Conservation (phyloP, 2,888 invertebrate genomes). For the Cataglyphis altisquamis region DNA sequence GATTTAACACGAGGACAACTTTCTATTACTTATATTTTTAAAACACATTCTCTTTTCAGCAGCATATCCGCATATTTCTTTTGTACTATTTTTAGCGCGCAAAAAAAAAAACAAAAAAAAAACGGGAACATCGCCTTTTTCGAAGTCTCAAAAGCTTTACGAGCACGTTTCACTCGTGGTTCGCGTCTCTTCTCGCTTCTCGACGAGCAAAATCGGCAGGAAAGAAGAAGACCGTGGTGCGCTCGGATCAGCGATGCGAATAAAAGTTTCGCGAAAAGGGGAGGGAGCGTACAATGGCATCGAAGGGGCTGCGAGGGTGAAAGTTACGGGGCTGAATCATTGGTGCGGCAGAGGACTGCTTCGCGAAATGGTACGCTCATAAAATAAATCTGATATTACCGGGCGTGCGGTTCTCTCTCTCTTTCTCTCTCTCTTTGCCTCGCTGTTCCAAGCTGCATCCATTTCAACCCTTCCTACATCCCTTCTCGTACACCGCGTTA, state of each 20-base stretch:
- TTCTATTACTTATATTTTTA: not conserved
- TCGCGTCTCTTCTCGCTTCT: slow-evolving; percentile 20
- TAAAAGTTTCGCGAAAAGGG: slow-evolving; percentile 65
- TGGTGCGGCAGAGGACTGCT: slow-evolving; percentile 41
- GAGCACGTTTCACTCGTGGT: slow-evolving; percentile 40
- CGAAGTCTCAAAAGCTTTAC: slow-evolving; percentile 39
- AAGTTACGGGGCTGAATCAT: slow-evolving; percentile 68
- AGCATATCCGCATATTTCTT: not conserved
- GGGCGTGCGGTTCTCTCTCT: slow-evolving; percentile 2
- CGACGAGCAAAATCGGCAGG: slow-evolving; percentile 1
- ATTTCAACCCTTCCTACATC: slow-evolving; percentile 56
- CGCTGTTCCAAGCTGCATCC: slow-evolving; percentile 51
- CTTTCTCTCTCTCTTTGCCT: not conserved
- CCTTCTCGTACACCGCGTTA: slow-evolving; percentile 42
- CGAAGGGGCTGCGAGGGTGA: slow-evolving; percentile 55
- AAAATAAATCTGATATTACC: slow-evolving; percentile 74
- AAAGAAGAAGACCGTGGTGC: slow-evolving; percentile 14
- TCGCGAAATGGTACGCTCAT: slow-evolving; percentile 61
- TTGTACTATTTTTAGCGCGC: not conserved
- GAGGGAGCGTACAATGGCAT: slow-evolving; percentile 56
- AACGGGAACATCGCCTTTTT: slow-evolving; percentile 58
- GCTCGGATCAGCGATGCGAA: slow-evolving; percentile 54
- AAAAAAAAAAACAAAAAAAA: not conserved
- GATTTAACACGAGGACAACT: not conserved
- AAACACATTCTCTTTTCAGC: not conserved